phyloP scores from a whole-genome alignment of 2,888 invertebrate species.

The Drosophila algonquin region DNA sequence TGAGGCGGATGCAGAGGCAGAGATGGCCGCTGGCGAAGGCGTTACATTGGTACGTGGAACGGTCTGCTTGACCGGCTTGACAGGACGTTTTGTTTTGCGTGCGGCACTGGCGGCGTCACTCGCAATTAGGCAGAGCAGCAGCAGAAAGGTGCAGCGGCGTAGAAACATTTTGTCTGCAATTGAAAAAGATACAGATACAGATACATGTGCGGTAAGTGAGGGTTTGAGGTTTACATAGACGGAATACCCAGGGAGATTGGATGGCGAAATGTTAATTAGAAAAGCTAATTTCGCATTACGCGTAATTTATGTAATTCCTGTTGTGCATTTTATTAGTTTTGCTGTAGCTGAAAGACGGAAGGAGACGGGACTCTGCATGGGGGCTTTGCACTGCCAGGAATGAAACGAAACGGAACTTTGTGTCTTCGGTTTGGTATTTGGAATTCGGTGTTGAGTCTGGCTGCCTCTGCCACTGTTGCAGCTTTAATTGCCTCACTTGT shows the following conservation, averaged over 20 bases:
- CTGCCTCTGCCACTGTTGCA: constrained; percentile 47
- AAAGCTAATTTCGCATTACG: constrained; percentile 67
- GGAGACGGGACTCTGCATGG: constrained; percentile 32
- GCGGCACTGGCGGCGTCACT: constrained; percentile 81
- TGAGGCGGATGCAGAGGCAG: constrained; percentile 4
- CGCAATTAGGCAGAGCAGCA: constrained; percentile 81
- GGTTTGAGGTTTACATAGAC: background rate
- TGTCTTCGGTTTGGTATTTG: constrained; percentile 19
- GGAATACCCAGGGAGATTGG: background rate
- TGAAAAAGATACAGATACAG: constrained; percentile 17
- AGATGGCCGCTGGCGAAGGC: constrained; percentile 66
- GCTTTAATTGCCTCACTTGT: constrained; percentile 73
- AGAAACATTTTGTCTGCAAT: constrained; percentile 80
- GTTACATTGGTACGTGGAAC: constrained; percentile 80
- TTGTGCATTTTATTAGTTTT: constrained; percentile 66
- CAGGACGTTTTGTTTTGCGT: constrained; percentile 83
- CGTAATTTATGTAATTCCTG: constrained; percentile 75
- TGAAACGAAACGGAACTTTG: constrained; percentile 58
- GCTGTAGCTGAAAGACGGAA: constrained; percentile 28
- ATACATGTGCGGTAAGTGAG: background rate
- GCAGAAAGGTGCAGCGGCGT: constrained; percentile 79
- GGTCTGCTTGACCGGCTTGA: constrained; percentile 80
- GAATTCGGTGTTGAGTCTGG: constrained; percentile 21
- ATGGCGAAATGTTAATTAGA: constrained; percentile 67
- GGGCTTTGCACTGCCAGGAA: constrained; percentile 45